These are phyloP conservation scores for Galerucella nymphaeae DNA, from an alignment of 2,888 invertebrate genomes.

Conservation along the genomic window DNA sequence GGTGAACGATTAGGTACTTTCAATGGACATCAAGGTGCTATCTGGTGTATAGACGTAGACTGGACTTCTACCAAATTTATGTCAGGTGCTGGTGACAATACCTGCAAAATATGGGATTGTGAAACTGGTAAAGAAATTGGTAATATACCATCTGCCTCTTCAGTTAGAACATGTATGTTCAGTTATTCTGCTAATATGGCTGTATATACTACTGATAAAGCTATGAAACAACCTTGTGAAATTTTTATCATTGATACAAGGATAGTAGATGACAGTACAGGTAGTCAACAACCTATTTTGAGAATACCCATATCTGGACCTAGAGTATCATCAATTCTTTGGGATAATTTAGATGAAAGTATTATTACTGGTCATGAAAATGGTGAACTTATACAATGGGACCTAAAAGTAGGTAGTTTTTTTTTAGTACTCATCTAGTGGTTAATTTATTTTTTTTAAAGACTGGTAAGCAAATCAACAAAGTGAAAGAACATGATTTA, in stretches of 20 bases:
- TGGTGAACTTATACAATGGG: conserved; percentile 93
- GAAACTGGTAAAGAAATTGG: conserved; percentile 81
- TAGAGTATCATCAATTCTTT: conserved; percentile 92
- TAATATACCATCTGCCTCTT: conserved; percentile 83
- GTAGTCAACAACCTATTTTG: conserved; percentile 78
- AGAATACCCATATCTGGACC: conserved; percentile 83
- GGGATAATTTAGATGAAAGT: conserved; percentile 93
- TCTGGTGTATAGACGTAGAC: conserved; percentile 98
- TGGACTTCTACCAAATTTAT: conserved; percentile 90
- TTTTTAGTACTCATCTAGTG: background rate
- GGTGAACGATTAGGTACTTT: conserved; percentile 97
- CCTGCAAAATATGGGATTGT: conserved; percentile 93
- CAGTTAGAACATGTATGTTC: conserved; percentile 92
- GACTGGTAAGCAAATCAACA: conserved; percentile 84
- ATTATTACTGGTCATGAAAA: conserved; percentile 95
- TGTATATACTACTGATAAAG: conserved; percentile 92
- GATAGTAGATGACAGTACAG: conserved; percentile 77
- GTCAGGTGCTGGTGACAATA: conserved; percentile 95
- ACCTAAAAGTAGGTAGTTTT: conserved; percentile 76
- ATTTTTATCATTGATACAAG: conserved; percentile 88
- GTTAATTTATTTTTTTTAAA: conserved; percentile 57
- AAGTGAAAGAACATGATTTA: conserved; percentile 83
- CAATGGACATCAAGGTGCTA: conserved; percentile 96
- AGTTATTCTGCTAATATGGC: conserved; percentile 94
- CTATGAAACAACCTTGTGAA: conserved; percentile 91